Evolutionary conservation across 2,888 invertebrate species (phyloP), one percentile per base, ranked within the genome.

Genomic region (Torymus aiolomorphi): DNA sequence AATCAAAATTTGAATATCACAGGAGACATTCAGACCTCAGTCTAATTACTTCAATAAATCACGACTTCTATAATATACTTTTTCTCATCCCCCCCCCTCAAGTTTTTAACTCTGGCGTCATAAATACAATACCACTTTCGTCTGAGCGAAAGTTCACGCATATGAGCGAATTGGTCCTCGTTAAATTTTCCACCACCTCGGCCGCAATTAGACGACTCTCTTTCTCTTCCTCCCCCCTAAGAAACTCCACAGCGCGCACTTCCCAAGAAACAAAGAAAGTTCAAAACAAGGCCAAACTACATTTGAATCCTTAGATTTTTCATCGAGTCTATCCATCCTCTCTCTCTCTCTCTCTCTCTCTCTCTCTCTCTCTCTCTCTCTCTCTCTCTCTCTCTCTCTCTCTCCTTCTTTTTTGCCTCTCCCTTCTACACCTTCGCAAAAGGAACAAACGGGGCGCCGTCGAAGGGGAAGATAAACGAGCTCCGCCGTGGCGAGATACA

Each of bases 391-490:
- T n/a, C n/a, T n/a, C n/a, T n/a, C n/a, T n/a, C n/a, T n/a, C n/a
- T n/a, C n/a, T n/a, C n/a, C n/a, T n/a, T n/a, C n/a, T n/a, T n/a
- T n/a, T n/a, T n/a, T n/a, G n/a, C n/a, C 14, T 14, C 14, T 14
- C n/a, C n/a, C 42, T 42, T 42, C 42, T 42, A 42, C 2, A 31
- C 42, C 8, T 42, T 42, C 8, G 31, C 51, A 54, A 67, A 69
- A 69, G 62, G 49, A 63, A 24, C 65, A 24, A 54, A 66, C 24
- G 57, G 10, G 42, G 61, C 20, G 65, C 2, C 51, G 66, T 31
- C 49, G 42, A 65, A 56, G 56, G 13, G 57, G 12, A 80, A 77
- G 77, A 80, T 77, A 73, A 80, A 80, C 77, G 80, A 80, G 74
- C 61, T 49, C 14, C 57, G 14, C 62, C 42, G 42, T 1, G 8